These are phyloP conservation scores for Conistra vaccinii DNA, from an alignment of 2,888 invertebrate species.

Conservation along the genomic window DNA sequence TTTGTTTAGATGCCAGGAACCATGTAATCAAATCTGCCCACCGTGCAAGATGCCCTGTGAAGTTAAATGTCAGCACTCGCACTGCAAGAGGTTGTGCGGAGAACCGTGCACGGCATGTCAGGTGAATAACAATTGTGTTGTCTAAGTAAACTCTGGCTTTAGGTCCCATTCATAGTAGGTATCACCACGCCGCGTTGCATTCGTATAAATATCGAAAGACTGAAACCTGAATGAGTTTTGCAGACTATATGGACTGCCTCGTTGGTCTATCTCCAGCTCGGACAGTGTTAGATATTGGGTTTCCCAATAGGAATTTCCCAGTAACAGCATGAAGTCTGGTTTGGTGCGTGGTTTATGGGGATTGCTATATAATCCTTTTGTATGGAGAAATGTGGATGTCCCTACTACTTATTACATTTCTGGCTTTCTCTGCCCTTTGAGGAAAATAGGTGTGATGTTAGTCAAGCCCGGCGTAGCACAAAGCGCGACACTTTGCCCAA, in stretches of 20 bases:
- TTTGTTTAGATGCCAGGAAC: constrained; percentile 85
- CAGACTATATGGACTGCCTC: no score
- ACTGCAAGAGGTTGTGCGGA: constrained; percentile 88
- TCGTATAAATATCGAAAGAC: neutral
- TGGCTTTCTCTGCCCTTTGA: neutral
- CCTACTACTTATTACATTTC: neutral
- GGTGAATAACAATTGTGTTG: constrained; percentile 60
- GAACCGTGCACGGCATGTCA: constrained; percentile 89
- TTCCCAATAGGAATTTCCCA: neutral
- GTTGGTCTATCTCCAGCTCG: neutral
- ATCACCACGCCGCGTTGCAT: neutral
- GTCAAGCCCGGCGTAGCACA: no score
- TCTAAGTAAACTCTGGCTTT: neutral
- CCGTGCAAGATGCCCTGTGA: constrained; percentile 89
- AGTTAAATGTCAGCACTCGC: constrained; percentile 88
- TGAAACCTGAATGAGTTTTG: neutral
- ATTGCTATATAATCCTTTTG: neutral
- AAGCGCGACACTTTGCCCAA: no score
- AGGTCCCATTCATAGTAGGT: neutral
- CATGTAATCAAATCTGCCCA: constrained; percentile 90
- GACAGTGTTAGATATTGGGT: neutral
- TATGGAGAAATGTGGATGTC: neutral
- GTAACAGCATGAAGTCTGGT: neutral
- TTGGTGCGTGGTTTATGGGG: neutral
- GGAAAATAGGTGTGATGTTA: neutral